phyloP scores from a whole-genome alignment of 2,113 vertebrate genomes.

The Emberiza fucata region DNA sequence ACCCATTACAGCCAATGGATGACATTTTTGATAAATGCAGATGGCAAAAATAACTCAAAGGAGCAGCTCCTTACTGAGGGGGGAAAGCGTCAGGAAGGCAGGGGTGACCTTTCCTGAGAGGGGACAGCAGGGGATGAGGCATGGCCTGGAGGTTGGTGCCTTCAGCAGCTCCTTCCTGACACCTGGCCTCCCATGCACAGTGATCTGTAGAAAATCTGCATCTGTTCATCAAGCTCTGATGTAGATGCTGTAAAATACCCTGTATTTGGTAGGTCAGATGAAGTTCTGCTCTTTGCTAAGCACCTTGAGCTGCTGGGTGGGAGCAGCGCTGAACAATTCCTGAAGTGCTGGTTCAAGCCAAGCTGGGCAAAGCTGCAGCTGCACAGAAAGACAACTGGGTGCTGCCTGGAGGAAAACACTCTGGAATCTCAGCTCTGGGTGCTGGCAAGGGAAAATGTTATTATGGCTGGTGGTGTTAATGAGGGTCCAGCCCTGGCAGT shows the following conservation, averaged over 20 bases:
- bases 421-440: neutral
- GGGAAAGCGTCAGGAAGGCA: neutral
- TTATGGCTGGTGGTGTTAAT: fast-evolving
- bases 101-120: neutral
- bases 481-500: neutral
- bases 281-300: neutral
- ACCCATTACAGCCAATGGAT: neutral
- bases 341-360: neutral
- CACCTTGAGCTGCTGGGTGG: neutral
- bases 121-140: fast-evolving
- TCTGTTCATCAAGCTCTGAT: neutral
- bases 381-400: neutral
- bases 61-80: neutral
- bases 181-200: neutral
- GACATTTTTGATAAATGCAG: neutral
- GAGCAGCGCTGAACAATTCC: neutral
- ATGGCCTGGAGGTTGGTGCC: neutral
- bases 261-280: neutral
- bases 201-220: neutral
- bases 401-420: neutral
- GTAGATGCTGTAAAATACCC: neutral
- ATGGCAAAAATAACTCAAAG: neutral
- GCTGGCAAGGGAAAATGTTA: neutral
- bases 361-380: neutral
- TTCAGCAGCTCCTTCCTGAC: neutral